Evolutionary conservation across 1,140 invertebrate species (phyloP).

Genomic region (Anadara kagoshimensis): DNA sequence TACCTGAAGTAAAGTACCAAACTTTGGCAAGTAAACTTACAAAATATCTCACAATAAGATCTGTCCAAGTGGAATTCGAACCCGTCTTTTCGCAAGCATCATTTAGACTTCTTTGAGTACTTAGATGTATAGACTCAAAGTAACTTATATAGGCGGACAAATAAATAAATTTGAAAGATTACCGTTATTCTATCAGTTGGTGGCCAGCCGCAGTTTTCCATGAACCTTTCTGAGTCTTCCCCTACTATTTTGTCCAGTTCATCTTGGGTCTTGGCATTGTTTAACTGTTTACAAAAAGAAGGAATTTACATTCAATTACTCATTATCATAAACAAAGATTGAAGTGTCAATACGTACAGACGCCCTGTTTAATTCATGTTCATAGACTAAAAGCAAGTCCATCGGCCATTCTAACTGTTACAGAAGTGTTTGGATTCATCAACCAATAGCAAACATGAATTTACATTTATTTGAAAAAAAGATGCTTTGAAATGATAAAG

Average conservation of each 20-base stretch:
- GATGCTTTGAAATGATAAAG: too few relatives aligned
- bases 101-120: too few relatives aligned
- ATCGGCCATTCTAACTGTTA: neutral
- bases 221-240: slow-evolving; percentile 40
- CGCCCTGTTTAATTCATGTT: neutral
- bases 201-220: slow-evolving; percentile 48
- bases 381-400: neutral
- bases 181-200: slow-evolving; percentile 41
- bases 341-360: neutral
- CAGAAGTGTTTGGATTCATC: neutral
- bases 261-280: slow-evolving; percentile 29
- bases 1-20: too few relatives aligned
- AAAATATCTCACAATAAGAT: too few relatives aligned
- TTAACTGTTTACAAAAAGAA: slow-evolving; percentile 23
- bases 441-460: neutral
- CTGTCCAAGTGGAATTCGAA: too few relatives aligned
- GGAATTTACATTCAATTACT: too few relatives aligned
- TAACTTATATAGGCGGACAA: too few relatives aligned
- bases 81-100: too few relatives aligned
- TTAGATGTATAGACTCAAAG: too few relatives aligned
- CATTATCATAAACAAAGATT: neutral
- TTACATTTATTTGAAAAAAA: too few relatives aligned
- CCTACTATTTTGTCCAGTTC: slow-evolving; percentile 36
- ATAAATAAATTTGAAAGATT: neutral
- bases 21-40: too few relatives aligned